Evolutionary conservation across 2,113 vertebrate genomes (phyloP).

Genomic region (Anarhynchus alexandrinus): DNA sequence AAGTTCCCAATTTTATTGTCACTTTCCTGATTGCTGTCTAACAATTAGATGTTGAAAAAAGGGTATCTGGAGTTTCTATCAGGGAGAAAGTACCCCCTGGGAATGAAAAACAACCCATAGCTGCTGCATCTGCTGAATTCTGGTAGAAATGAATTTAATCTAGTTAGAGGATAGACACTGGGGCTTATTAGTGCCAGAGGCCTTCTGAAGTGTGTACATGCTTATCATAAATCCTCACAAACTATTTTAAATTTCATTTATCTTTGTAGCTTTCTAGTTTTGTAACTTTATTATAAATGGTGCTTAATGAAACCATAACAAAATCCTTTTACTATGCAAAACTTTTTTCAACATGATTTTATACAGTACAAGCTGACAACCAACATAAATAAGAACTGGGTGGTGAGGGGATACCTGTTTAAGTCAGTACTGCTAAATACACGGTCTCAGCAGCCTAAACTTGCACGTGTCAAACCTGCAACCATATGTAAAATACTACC

Average conservation of each 20-base stretch:
- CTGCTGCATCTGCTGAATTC: conserved; percentile 31
- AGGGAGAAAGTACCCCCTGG: neutral
- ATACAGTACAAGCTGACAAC: neutral
- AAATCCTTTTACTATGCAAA: neutral
- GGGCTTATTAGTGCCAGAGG: conserved; percentile 24
- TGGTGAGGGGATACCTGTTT: neutral
- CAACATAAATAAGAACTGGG: neutral
- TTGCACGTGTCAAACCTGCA: neutral
- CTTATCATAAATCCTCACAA: conserved; percentile 16
- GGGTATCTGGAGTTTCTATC: neutral
- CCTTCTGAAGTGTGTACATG: neutral
- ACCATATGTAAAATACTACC: neutral
- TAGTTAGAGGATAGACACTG: neutral
- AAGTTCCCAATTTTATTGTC: neutral
- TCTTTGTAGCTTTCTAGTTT: neutral
- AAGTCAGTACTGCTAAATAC: neutral
- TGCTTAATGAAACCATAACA: neutral
- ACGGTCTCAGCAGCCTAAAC: neutral
- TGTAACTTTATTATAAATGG: neutral
- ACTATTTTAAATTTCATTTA: conserved; percentile 7
- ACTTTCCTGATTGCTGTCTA: neutral
- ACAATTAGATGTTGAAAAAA: neutral
- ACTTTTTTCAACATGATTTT: neutral
- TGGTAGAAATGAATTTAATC: conserved; percentile 32
- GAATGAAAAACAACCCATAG: neutral